Evolutionary conservation across 2,797 vertebrate species (phyloP).

Genomic region (Amblyopsis hoosieri): DNA sequence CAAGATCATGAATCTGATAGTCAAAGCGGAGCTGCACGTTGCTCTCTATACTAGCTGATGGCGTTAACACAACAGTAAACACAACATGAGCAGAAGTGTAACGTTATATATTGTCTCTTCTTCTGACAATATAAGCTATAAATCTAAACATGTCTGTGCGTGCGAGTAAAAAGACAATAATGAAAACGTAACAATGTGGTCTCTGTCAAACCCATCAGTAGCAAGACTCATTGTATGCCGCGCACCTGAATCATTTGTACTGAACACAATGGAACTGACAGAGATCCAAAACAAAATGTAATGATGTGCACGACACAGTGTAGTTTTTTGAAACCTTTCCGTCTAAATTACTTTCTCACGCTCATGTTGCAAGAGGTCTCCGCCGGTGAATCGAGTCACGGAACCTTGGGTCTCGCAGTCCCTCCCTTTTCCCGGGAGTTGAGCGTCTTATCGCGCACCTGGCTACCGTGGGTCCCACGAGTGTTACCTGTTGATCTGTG

Average conservation of each 20-base stretch:
- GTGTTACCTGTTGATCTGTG: conserved; percentile 81
- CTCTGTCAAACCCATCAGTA: conserved; percentile 54
- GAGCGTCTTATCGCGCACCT: conserved; percentile 85
- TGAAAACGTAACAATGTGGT: conserved; percentile 44
- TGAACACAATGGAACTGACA: conserved; percentile 62
- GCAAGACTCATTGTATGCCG: conserved; percentile 43
- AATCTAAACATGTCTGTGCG: conserved; percentile 27
- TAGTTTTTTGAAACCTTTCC: conserved; percentile 69
- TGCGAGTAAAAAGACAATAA: conserved; percentile 26
- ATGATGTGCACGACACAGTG: conserved; percentile 63
- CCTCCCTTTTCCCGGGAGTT: conserved; percentile 50
- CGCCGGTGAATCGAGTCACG: conserved; percentile 75
- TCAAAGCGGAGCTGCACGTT: conserved; percentile 31
- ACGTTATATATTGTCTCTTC: neutral
- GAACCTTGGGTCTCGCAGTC: conserved; percentile 61
- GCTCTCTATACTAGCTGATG: conserved; percentile 12
- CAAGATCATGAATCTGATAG: conserved; percentile 69
- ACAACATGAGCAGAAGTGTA: neutral
- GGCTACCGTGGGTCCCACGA: conserved; percentile 79
- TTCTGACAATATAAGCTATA: neutral
- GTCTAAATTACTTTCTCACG: conserved; percentile 93
- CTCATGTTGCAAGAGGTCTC: conserved; percentile 85
- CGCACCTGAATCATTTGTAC: conserved; percentile 63
- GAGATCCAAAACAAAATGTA: conserved; percentile 72
- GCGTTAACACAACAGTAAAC: neutral